Percentiles rank a stretch among this genome's conserved stretches.
Conservation (phyloP, 2,113 vertebrate species). For the Eudyptes chrysolophus region DNA sequence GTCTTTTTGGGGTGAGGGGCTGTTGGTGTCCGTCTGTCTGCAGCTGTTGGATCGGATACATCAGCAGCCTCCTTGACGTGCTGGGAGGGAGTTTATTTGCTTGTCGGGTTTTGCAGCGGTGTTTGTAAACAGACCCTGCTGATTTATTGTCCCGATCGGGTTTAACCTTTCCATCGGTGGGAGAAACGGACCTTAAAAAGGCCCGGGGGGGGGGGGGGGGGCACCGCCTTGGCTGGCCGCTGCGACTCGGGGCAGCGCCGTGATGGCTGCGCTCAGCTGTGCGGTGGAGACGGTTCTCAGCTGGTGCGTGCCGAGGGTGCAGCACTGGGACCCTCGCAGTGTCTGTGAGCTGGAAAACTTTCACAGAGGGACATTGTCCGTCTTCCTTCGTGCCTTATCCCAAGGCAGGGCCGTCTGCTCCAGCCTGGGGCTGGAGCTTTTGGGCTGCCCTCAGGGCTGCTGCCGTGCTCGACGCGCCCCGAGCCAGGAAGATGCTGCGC, state of each 20-base stretch:
- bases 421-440: not conserved
- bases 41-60: not conserved
- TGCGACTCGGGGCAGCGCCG: accelerated
- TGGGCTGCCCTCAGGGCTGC: not conserved
- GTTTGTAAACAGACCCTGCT: not conserved
- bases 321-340: not conserved
- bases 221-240: not conserved
- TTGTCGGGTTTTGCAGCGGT: not conserved
- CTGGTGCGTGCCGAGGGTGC: not conserved
- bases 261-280: not conserved
- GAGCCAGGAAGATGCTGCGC: not conserved
- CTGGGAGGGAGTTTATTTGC: not conserved
- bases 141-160: not conserved
- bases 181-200: not conserved
- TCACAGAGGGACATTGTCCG: accelerated
- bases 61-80: accelerated
- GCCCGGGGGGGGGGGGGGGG: too few species aligned
- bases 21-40: not conserved
- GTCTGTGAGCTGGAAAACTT: not conserved
- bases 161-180: not conserved
- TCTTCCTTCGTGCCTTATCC: not conserved
- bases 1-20: not conserved
- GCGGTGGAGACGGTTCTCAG: accelerated
- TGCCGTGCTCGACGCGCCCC: not conserved
- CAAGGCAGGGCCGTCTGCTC: not conserved